Evolutionary conservation across 2,888 invertebrate genomes (phyloP).

Genomic region (Margaritifera margaritifera): DNA sequence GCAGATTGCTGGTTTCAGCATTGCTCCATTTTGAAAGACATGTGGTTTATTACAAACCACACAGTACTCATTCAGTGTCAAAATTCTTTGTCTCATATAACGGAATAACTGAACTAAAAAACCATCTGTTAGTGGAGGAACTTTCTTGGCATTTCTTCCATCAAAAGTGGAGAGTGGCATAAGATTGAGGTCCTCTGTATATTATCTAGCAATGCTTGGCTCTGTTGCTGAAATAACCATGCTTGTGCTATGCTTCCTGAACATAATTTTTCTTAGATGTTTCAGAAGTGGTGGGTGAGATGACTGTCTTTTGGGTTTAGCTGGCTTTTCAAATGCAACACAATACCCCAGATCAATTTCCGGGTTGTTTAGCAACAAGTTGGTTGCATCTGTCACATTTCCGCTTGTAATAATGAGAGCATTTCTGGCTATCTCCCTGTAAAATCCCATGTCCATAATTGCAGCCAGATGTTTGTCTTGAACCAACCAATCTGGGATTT

Average conservation of each 20-base stretch:
- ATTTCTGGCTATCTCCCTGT: constrained; percentile 47
- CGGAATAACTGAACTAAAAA: constrained; percentile 54
- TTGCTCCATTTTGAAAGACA: constrained; percentile 67
- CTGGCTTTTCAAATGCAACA: neutral
- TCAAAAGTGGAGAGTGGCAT: constrained; percentile 46
- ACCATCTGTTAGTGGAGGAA: constrained; percentile 46
- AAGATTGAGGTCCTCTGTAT: constrained; percentile 39
- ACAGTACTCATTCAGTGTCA: constrained; percentile 66
- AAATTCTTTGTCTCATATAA: constrained; percentile 61
- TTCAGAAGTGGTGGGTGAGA: constrained; percentile 38
- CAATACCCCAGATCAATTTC: constrained; percentile 19
- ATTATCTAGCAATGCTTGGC: constrained; percentile 10
- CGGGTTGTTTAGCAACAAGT: constrained; percentile 45
- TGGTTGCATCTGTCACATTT: constrained; percentile 50
- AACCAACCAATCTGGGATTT: constrained; percentile 2
- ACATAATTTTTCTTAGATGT: constrained; percentile 31
- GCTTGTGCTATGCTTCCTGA: constrained; percentile 4
- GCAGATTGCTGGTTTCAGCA: constrained; percentile 69
- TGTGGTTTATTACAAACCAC: constrained; percentile 69
- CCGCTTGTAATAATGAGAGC: constrained; percentile 56
- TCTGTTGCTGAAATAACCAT: constrained; percentile 23
- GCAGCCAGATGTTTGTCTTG: constrained; percentile 45
- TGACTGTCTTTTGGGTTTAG: constrained; percentile 23
- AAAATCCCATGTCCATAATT: constrained; percentile 55
- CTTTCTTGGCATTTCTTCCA: constrained; percentile 51